Percentiles rank a stretch among this genome's conserved stretches.
These are phyloP conservation scores for Darevskia nairensis DNA, from an alignment of 2,797 vertebrate genomes.

Conservation along the genomic window DNA sequence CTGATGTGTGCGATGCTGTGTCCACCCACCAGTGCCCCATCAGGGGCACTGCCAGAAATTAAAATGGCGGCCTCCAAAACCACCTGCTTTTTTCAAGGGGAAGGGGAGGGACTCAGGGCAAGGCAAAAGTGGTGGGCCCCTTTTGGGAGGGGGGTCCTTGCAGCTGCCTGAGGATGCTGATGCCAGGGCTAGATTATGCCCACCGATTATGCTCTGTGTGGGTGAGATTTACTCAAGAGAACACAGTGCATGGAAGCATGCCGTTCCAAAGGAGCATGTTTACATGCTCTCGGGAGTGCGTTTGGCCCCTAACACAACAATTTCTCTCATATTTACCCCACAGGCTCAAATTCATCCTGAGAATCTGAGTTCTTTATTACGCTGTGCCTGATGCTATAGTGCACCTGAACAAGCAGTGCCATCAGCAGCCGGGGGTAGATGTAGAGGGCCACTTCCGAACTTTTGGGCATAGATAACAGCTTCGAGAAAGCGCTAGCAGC, in stretches of 20 bases:
- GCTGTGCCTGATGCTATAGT: slow-evolving; percentile 51
- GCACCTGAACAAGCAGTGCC: slow-evolving; percentile 54
- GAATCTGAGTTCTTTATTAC: fast-evolving
- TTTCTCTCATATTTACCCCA: background rate
- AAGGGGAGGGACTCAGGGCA: too few species aligned
- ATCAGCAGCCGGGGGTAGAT: slow-evolving; percentile 55
- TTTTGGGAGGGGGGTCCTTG: background rate
- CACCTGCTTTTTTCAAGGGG: background rate
- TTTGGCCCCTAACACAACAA: background rate
- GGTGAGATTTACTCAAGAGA: background rate
- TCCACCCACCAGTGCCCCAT: too few species aligned
- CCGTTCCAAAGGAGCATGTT: background rate
- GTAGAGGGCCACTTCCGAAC: slow-evolving; percentile 40
- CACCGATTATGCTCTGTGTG: background rate
- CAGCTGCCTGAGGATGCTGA: background rate
- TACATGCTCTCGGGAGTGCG: fast-evolving
- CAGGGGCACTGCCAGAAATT: background rate
- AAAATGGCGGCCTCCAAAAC: background rate
- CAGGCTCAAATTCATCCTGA: background rate
- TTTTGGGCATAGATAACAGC: slow-evolving; percentile 62
- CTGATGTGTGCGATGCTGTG: too few species aligned
- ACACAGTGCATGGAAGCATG: background rate
- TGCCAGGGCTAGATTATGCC: background rate
- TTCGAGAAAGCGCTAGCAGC: slow-evolving; percentile 68
- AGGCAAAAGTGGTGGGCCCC: background rate